These are phyloP conservation scores for Eupithecia subfuscata DNA, from an alignment of 2,888 invertebrate species.

Conservation along the genomic window DNA sequence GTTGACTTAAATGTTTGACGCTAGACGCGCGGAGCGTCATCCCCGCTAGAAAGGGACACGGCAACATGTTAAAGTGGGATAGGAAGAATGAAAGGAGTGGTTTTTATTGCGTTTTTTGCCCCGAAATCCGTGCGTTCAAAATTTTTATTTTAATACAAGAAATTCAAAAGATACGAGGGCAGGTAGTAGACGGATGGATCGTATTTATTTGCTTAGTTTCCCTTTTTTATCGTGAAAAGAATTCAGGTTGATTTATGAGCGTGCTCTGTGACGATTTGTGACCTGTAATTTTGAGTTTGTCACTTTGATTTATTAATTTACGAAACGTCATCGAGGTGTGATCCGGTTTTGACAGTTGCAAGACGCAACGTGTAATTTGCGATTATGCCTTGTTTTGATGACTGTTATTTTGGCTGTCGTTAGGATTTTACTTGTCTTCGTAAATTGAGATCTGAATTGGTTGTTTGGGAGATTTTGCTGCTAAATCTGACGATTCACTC, in stretches of 20 bases:
- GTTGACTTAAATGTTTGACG: slow-evolving; percentile 62
- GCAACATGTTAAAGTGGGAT: slow-evolving; percentile 54
- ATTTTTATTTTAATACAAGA: slow-evolving; percentile 83
- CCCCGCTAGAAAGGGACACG: slow-evolving; percentile 62
- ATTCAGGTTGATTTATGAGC: slow-evolving; percentile 79
- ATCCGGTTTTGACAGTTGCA: slow-evolving; percentile 72
- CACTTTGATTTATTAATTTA: slow-evolving; percentile 83
- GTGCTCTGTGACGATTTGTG: slow-evolving; percentile 81
- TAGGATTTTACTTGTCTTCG: slow-evolving; percentile 32
- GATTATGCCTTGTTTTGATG: slow-evolving; percentile 46
- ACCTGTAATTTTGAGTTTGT: slow-evolving; percentile 81
- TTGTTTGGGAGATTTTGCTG: slow-evolving; percentile 14
- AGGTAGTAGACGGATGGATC: slow-evolving; percentile 74
- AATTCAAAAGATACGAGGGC: slow-evolving; percentile 81
- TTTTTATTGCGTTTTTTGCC: slow-evolving; percentile 81
- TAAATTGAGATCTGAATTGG: slow-evolving; percentile 14
- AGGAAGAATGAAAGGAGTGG: slow-evolving; percentile 62
- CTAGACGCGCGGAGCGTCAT: slow-evolving; percentile 61
- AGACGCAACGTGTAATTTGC: slow-evolving; percentile 72
- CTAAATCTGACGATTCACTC: background rate
- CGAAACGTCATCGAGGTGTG: slow-evolving; percentile 62
- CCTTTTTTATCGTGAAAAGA: slow-evolving; percentile 75
- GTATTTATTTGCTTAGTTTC: slow-evolving; percentile 82
- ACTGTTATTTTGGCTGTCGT: slow-evolving; percentile 47
- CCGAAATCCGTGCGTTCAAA: slow-evolving; percentile 77